Percentiles rank a stretch among this genome's conserved stretches.
phyloP scores from a whole-genome alignment of 2,797 vertebrate genomes.

The Lithobates sylvaticus region DNA sequence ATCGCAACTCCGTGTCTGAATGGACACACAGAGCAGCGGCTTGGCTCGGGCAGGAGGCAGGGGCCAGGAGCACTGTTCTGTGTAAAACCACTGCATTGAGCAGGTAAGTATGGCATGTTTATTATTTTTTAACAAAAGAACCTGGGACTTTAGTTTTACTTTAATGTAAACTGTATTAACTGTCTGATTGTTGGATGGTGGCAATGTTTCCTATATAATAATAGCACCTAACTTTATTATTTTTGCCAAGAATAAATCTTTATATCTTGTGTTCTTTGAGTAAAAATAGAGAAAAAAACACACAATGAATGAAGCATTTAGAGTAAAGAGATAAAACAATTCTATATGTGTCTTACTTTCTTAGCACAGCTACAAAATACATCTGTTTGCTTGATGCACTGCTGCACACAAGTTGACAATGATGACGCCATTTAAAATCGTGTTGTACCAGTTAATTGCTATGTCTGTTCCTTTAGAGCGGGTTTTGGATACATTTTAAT shows the following conservation, averaged over 20 bases:
- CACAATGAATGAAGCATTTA: background rate
- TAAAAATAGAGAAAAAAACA: constrained; percentile 25
- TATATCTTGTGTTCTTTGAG: background rate
- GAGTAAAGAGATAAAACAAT: constrained; percentile 4
- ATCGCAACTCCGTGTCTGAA: no score
- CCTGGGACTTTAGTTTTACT: no score
- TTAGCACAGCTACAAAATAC: background rate
- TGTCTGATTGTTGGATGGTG: no score
- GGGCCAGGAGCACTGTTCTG: no score
- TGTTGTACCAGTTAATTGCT: constrained; percentile 56
- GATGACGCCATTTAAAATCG: constrained; percentile 50
- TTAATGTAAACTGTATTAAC: no score
- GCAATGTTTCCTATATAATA: background rate
- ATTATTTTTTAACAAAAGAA: no score
- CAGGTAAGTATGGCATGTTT: no score
- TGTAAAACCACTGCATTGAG: no score
- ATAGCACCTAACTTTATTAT: no score
- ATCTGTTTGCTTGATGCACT: constrained; percentile 51
- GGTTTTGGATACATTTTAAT: constrained; percentile 56
- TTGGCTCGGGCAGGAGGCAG: no score
- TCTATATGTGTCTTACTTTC: background rate
- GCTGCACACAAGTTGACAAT: constrained; percentile 41
- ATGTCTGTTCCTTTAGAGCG: constrained; percentile 44
- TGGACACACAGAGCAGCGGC: no score
- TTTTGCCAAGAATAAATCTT: background rate